phyloP scores from a whole-genome alignment of 1,140 invertebrate genomes.

The Dendroctonus valens region DNA sequence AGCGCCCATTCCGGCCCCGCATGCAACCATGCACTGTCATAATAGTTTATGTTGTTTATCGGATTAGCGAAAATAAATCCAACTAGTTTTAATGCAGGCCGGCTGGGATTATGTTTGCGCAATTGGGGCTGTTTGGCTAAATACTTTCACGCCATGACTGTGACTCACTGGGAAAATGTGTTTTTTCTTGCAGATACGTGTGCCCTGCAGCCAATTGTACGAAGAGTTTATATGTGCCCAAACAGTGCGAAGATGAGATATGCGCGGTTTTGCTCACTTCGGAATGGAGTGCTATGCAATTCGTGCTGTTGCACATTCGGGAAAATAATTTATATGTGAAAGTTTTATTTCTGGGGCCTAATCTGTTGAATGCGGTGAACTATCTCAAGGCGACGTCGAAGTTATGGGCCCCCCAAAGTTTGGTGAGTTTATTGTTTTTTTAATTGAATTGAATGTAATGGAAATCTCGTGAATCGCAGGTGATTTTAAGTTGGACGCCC shows the following conservation, averaged over 20 bases:
- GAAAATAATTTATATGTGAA: slow-evolving; percentile 57
- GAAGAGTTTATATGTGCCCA: slow-evolving; percentile 60
- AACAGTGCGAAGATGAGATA: slow-evolving; percentile 51
- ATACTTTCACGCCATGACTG: no score
- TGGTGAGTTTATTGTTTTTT: slow-evolving; percentile 14
- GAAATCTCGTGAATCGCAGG: neutral
- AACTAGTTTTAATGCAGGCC: no score
- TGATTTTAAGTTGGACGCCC: slow-evolving; percentile 59
- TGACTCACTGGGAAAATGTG: no score
- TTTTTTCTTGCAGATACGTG: slow-evolving; percentile 50
- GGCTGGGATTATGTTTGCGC: no score
- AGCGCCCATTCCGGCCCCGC: no score
- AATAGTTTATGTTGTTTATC: no score
- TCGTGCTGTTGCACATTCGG: slow-evolving; percentile 58
- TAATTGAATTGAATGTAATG: neutral
- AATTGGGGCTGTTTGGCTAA: no score
- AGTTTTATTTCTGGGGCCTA: slow-evolving; percentile 64
- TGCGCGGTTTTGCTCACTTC: slow-evolving; percentile 62
- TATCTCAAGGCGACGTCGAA: slow-evolving; percentile 49
- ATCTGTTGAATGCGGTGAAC: slow-evolving; percentile 54
- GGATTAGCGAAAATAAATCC: no score
- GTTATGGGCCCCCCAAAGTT: slow-evolving; percentile 20
- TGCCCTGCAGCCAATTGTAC: slow-evolving; percentile 56
- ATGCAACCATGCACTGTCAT: no score
- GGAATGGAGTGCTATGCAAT: slow-evolving; percentile 54